Base-by-base conservation (phyloP, 1,140 invertebrate species). In the Hylaeus volcanicus region DNA sequence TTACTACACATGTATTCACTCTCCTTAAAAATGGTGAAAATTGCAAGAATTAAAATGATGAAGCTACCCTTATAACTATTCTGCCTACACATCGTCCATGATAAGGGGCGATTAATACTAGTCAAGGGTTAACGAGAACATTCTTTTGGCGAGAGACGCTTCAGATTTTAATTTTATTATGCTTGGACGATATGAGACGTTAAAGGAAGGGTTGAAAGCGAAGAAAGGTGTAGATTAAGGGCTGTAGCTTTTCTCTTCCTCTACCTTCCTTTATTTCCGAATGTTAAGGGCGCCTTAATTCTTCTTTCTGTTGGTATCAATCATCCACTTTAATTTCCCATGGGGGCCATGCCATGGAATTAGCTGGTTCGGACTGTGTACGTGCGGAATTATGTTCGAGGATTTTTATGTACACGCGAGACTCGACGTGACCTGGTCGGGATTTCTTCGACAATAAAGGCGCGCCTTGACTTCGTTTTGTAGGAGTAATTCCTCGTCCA, bases 271-370 rank as follows among this genome's bases (percentile, higher is more conserved):
- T 0, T 26, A 26, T 26, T 26, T 26, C 26, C 26, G 26, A 26
- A 26, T 26, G 26, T 64, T 71, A 9, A 48, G 41, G 68, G 58
- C 63, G 41, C 63, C 81, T 86, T 87, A 82, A 86, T 84, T 85
- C 64, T 63, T 82, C 86, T 89, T 85, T 89, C 88, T 89, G 81
- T 69, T 83, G 83, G 84, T 88, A 90, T 90, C 90, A 90, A 90
- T 92, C 88, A 90, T 90, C 82, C 80, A 68, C 79, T 87, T 86
- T 92, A 91, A 91, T 92, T 92, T 92, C 91, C 91, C 91, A 88
- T 70, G 89, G 90, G 91, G 74, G 81, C 83, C 79, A 74, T 89
- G 84, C 81, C 69, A 65, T 60, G 73, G 76, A 82, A 86, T 86
- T 86, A 86, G 68, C 60, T 76, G 81, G 61, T 77, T 77, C 73